These are phyloP conservation scores for Phrynosoma blainvillii DNA, from an alignment of 2,113 vertebrate genomes.

Conservation along the genomic window DNA sequence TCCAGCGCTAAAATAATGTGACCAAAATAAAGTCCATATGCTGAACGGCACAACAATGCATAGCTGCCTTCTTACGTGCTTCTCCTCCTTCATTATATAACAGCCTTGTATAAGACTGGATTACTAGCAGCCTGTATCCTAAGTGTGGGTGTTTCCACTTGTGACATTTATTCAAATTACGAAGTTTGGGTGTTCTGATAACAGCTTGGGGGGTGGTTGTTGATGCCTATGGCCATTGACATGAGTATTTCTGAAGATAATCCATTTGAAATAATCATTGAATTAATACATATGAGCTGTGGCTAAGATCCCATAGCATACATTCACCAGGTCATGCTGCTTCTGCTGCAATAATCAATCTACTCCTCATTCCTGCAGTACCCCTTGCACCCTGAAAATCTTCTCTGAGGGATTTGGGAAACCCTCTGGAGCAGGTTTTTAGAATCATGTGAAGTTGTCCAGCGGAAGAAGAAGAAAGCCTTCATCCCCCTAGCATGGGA, in stretches of 20 bases:
- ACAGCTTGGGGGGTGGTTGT: background rate
- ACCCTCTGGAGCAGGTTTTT: too few relatives aligned
- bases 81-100: background rate
- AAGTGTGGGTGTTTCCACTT: background rate
- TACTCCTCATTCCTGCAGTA: too few relatives aligned
- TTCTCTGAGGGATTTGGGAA: too few relatives aligned
- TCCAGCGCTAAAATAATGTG: background rate
- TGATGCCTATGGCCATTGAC: background rate
- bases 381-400: too few relatives aligned
- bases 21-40: background rate
- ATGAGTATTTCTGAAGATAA: slow-evolving; percentile 19
- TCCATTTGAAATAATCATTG: slow-evolving; percentile 28
- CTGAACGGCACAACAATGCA: background rate
- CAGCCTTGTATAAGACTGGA: too few relatives aligned
- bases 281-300: background rate
- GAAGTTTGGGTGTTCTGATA: background rate
- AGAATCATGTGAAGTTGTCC: too few relatives aligned
- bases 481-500: too few relatives aligned
- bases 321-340: too few relatives aligned
- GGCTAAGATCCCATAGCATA: too few relatives aligned
- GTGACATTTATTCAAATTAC: background rate
- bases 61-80: background rate
- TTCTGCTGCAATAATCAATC: too few relatives aligned
- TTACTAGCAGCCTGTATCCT: background rate
- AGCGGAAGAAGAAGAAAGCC: too few relatives aligned